Conservation (phyloP, 2,797 vertebrate genomes). For the Brachymystax lenok region DNA sequence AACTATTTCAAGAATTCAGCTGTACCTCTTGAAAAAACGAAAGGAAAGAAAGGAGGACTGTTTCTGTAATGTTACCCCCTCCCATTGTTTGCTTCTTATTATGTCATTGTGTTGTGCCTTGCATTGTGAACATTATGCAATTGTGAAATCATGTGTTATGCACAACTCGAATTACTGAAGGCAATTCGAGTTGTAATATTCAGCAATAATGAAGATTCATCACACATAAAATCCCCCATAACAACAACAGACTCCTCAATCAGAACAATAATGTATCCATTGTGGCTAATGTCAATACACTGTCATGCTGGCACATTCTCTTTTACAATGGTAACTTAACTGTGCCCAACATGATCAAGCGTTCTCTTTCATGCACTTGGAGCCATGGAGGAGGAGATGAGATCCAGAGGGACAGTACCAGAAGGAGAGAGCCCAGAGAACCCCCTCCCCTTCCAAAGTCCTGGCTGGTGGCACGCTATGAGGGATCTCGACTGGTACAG, state of each 20-base stretch:
- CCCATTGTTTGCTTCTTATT: not conserved
- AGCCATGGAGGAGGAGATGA: not conserved
- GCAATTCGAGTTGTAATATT: not conserved
- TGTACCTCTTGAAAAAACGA: slow-evolving; percentile 8
- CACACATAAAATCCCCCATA: slow-evolving; percentile 6
- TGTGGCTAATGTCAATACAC: slow-evolving; percentile 7
- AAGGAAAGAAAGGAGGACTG: not conserved
- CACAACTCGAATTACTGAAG: not conserved
- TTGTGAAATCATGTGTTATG: not conserved
- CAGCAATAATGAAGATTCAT: slow-evolving; percentile 10
- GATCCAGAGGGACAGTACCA: slow-evolving; percentile 10
- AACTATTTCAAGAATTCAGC: slow-evolving; percentile 30
- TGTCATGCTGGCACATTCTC: slow-evolving; percentile 1
- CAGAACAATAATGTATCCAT: slow-evolving; percentile 11
- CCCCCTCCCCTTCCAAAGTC: slow-evolving; percentile 10
- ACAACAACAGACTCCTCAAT: slow-evolving; percentile 8
- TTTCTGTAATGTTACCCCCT: not conserved
- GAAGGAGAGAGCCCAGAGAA: not conserved
- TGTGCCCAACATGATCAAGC: slow-evolving; percentile 1
- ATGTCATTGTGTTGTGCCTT: not conserved
- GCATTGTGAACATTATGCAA: not conserved
- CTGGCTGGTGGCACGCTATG: not conserved
- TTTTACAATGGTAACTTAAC: not conserved
- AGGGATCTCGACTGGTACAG: slow-evolving; percentile 19
- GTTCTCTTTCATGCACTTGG: not conserved